phyloP scores from a whole-genome alignment of 2,888 invertebrate genomes.

The Drosophila phalerata region DNA sequence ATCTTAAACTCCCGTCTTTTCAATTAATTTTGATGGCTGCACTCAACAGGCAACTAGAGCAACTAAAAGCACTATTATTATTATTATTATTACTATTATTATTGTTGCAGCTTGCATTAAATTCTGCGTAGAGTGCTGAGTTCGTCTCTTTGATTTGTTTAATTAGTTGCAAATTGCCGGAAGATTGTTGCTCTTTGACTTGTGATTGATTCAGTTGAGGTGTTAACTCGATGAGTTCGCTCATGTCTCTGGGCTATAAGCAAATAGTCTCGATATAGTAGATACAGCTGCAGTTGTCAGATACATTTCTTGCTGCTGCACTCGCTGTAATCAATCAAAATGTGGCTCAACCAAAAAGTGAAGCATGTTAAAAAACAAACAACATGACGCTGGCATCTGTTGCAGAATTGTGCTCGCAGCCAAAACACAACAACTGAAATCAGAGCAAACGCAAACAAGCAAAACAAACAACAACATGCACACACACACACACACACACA shows the following conservation, averaged over 20 bases:
- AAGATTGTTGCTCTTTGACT: constrained; percentile 23
- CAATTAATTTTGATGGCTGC: constrained; percentile 47
- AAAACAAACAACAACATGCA: constrained; percentile 48
- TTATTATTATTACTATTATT: constrained; percentile 14
- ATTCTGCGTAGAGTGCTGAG: constrained; percentile 17
- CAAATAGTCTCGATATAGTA: constrained; percentile 5
- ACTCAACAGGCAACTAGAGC: constrained; percentile 15
- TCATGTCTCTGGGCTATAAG: constrained; percentile 9
- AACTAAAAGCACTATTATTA: constrained; percentile 14
- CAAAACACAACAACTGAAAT: constrained; percentile 50
- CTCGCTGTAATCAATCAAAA: constrained; percentile 81
- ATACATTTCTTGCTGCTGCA: constrained; percentile 53
- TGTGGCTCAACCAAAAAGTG: constrained; percentile 56
- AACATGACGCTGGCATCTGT: constrained; percentile 58
- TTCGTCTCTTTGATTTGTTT: constrained; percentile 3
- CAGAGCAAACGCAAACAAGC: constrained; percentile 61
- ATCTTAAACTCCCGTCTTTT: constrained; percentile 7
- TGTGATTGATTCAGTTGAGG: constrained; percentile 45
- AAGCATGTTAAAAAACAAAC: constrained; percentile 47
- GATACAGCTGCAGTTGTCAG: constrained; percentile 47
- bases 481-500: constrained; percentile 24
- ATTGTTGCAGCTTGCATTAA: constrained; percentile 11
- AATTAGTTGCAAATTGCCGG: constrained; percentile 18
- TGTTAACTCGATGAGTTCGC: constrained; percentile 57
- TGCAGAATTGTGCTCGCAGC: constrained; percentile 55